Evolutionary conservation across 2,888 invertebrate species (phyloP), one percentile per base, ranked within the genome.

Genomic region (Lasioglossum morio): DNA sequence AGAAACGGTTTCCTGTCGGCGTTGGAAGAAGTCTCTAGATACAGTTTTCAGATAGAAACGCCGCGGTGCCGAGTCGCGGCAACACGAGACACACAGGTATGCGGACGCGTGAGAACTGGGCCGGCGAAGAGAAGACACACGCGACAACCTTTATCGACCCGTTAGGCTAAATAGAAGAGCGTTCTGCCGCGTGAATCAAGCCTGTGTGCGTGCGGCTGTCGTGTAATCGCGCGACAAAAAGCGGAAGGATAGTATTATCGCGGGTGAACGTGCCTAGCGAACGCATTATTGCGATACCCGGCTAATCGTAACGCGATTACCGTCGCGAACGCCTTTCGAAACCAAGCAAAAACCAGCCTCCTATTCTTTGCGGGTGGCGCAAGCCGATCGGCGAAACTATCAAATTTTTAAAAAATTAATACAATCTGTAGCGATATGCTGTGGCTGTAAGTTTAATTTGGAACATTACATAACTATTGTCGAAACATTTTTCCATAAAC

Each of bases 81-180:
- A 16, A 16, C 63, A 37, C 34, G 66, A 34, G 81, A 16, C 63
- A 63, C 46, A 34, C 70, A 78, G 72, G 37, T 79, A 57, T 57
- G 63, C 60, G 72, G 66, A 75, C 86, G 90, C 91, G 91, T 91
- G 91, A 91, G 91, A 91, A 91, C 87, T 88, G 83, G 91, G 88
- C 78, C 90, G 87, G 77, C 85, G 70, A 79, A 73, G 75, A 88
- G 91, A 87, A 88, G 91, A 88, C 87, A 87, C 80, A 90, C 82
- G 91, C 91, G 90, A 85, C 91, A 76, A 81, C 83, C 85, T 84
- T 91, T 88, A 91, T 90, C 90, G 87, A 83, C 19, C 88, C 88
- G 89, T 87, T 91, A 81, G 82, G 79, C 84, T 79, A 89, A 86
- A 90, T 82, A 82, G 82, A 88, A 72, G 72, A 82, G 79, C 79